phyloP scores from a whole-genome alignment of 2,797 vertebrate genomes.

The Valencia hispanica region DNA sequence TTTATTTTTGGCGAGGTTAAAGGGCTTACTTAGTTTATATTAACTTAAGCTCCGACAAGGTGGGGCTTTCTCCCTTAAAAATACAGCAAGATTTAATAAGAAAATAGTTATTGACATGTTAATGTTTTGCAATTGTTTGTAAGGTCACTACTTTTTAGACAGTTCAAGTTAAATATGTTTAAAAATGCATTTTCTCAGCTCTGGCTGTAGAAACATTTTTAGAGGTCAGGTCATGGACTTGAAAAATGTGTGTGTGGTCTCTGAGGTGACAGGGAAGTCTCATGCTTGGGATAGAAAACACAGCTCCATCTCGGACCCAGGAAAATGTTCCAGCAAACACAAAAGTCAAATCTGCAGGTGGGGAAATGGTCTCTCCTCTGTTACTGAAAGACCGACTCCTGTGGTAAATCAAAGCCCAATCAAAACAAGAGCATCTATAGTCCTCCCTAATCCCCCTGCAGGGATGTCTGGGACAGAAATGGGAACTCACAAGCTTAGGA shows the following conservation, averaged over 20 bases:
- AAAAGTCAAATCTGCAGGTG: not conserved
- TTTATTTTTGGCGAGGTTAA: constrained; percentile 18
- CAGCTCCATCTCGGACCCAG: constrained; percentile 1
- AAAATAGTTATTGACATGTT: not conserved
- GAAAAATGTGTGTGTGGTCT: constrained; percentile 53
- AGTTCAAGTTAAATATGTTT: not conserved
- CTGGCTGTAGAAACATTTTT: constrained; percentile 1
- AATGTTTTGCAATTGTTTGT: not conserved
- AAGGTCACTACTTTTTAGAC: not conserved
- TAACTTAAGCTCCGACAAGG: not conserved
- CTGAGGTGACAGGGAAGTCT: constrained; percentile 9
- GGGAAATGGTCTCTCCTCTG: constrained; percentile 1
- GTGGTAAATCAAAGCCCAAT: not conserved
- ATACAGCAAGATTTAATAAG: not conserved
- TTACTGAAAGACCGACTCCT: not conserved
- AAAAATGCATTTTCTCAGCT: not conserved
- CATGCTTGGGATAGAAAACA: constrained; percentile 30
- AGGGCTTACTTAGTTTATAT: constrained; percentile 1
- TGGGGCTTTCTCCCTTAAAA: too few species aligned
- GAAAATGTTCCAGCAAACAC: constrained; percentile 25
- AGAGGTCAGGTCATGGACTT: constrained; percentile 10
- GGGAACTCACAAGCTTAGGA: not conserved
- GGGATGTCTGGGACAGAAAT: not conserved
- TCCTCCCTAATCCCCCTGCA: not conserved
- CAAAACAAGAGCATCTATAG: not conserved